Evolutionary conservation across 2,797 vertebrate species (phyloP), one percentile per base, ranked within the genome.

Genomic region (Cryptoblepharus egeriae): DNA sequence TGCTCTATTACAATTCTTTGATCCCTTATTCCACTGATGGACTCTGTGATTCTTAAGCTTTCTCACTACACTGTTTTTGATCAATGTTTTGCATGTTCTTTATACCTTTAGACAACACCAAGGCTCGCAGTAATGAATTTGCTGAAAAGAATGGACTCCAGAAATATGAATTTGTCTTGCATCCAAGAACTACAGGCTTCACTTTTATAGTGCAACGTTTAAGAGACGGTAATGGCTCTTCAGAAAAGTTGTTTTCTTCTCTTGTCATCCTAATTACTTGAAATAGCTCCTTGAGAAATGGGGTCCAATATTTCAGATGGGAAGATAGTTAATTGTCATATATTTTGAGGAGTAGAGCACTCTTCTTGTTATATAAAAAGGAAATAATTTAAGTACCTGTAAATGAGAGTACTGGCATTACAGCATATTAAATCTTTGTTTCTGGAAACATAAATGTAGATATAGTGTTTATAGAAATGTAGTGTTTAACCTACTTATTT

Each of bases 181-280:
- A 99, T 88, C 99, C 99, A 0, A 96, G 98, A 87, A 99, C 97
- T 32, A 99, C 98, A 0, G 99, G 99, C 45, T 99, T 99, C 94
- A 99, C 97, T 91, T 99, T 98, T 91, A 97, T 99, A 52, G 97
- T 99, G 64, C 96, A 98, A 75, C 96, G 91, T 77, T 96, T 99
- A 42, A 96, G 97, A 85, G 95, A 97, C 98, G 98, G 99, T 99
- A 94, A 96, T 81, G 16, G 52, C 65, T 37, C n/a, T 82, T 57
- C 77, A 32, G 71, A 58, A 88, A 55, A 78, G 1, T 4, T 76
- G 1, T 4, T 76, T 58, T 45, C 55, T 82, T 70, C 76, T 28
- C 58, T 61, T 79, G 26, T 55, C 28, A 58, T 63, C 82, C 88
- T 35, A 63, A 45, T 76, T 76, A 61, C 10, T 76, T 82, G 20